Evolutionary conservation across 2,797 vertebrate genomes (phyloP).

Genomic region (Lemur catta): DNA sequence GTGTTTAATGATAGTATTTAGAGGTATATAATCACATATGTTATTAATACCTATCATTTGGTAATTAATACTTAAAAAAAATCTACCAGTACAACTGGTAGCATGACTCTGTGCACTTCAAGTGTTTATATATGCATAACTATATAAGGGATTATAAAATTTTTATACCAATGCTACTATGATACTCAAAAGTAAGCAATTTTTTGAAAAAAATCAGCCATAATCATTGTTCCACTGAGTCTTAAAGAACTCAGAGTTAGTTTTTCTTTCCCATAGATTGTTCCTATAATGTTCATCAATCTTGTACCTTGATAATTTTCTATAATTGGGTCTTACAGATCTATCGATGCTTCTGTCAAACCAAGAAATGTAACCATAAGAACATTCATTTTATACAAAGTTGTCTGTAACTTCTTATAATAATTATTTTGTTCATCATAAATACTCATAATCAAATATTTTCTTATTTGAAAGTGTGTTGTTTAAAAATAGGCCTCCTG

Average conservation of each 20-base stretch:
- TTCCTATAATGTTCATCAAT: conserved; percentile 64
- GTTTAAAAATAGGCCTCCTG: conserved; percentile 78
- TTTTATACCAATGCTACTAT: conserved; percentile 45
- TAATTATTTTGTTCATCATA: conserved; percentile 76
- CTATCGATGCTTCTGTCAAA: conserved; percentile 73
- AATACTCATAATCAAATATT: conserved; percentile 73
- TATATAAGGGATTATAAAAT: background rate
- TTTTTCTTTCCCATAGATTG: conserved; percentile 55
- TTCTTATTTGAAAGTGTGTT: conserved; percentile 76
- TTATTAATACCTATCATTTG: conserved; percentile 42
- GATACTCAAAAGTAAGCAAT: conserved; percentile 22
- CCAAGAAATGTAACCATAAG: conserved; percentile 74
- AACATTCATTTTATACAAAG: conserved; percentile 73
- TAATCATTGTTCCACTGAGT: conserved; percentile 30
- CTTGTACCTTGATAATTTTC: conserved; percentile 71
- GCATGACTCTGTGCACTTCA: background rate
- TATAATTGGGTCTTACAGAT: conserved; percentile 65
- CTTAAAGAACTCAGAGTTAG: conserved; percentile 10
- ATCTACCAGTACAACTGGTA: conserved; percentile 9
- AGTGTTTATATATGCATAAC: conserved; percentile 45
- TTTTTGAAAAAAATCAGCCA: background rate
- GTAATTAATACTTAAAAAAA: conserved; percentile 18
- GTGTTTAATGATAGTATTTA: conserved; percentile 49
- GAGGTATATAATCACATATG: conserved; percentile 28
- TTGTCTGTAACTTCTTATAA: conserved; percentile 15